phyloP scores from a whole-genome alignment of 2,797 vertebrate species.

The Hydrocynus forskahlii region DNA sequence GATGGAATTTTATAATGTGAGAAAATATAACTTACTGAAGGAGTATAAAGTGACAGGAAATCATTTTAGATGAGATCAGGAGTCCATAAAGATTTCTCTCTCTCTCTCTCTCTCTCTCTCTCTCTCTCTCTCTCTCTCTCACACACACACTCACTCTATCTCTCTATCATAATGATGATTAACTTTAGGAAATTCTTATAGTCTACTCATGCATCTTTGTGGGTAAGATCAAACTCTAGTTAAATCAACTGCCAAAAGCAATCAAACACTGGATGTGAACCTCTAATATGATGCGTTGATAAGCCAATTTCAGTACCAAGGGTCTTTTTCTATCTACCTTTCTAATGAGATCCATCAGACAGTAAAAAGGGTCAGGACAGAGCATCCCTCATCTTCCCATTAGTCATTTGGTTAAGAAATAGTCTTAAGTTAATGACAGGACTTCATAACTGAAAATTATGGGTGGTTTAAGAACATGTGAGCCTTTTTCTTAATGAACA shows the following conservation, averaged over 20 bases:
- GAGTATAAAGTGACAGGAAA: constrained; percentile 48
- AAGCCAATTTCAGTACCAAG: constrained; percentile 36
- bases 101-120: constrained; percentile 31
- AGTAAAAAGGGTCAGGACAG: background rate
- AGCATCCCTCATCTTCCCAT: background rate
- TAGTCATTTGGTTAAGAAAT: constrained; percentile 21
- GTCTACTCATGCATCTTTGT: constrained; percentile 23
- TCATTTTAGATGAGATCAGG: constrained; percentile 48
- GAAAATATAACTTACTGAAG: constrained; percentile 49
- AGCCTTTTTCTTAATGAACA: constrained; percentile 33
- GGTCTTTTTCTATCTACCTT: constrained; percentile 16
- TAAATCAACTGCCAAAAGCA: constrained; percentile 41
- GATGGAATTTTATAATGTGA: constrained; percentile 54
- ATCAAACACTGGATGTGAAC: constrained; percentile 21
- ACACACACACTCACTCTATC: background rate
- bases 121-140: constrained; percentile 12
- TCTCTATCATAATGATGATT: constrained; percentile 49
- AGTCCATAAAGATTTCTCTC: constrained; percentile 43
- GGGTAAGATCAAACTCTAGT: constrained; percentile 30
- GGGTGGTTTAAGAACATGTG: constrained; percentile 17
- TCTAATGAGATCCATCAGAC: constrained; percentile 19
- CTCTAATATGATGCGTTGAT: constrained; percentile 35
- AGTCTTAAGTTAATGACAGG: constrained; percentile 16
- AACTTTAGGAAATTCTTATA: constrained; percentile 46
- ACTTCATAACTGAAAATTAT: constrained; percentile 31